Evolutionary conservation across 2,113 vertebrate genomes (phyloP).

Genomic region (Thamnaconus septentrionalis): DNA sequence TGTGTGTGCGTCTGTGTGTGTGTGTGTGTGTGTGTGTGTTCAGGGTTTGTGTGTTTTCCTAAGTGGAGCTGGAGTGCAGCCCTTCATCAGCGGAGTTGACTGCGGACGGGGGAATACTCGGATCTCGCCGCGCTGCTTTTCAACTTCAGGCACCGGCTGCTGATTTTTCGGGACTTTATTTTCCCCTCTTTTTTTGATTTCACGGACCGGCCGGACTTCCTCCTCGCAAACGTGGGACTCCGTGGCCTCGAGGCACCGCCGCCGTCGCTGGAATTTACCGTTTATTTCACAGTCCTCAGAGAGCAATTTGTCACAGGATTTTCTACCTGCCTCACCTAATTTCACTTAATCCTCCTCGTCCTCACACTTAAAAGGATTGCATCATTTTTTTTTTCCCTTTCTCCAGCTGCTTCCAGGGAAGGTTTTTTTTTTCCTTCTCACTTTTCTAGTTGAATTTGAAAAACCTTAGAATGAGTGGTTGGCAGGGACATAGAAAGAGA

Average conservation of each 20-base stretch:
- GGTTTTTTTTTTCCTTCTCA: neutral
- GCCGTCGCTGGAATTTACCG: conserved; percentile 33
- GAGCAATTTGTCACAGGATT: conserved; percentile 1
- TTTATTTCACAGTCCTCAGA: neutral
- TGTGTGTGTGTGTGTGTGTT: conserved; percentile 49
- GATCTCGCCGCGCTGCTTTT: conserved; percentile 43
- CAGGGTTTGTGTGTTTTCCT: conserved; percentile 55
- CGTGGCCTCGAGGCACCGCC: conserved; percentile 29
- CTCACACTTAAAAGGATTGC: neutral
- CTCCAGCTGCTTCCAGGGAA: conserved; percentile 2
- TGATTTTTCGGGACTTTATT: conserved; percentile 27
- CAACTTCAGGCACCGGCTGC: conserved; percentile 43
- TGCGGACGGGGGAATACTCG: conserved; percentile 51
- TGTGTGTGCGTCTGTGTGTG: conserved; percentile 47
- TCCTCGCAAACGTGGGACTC: conserved; percentile 34
- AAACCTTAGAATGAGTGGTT: conserved; percentile 9
- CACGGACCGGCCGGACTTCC: conserved; percentile 22
- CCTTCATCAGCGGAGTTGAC: conserved; percentile 57
- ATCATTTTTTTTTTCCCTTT: neutral
- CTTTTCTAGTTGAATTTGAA: conserved; percentile 6
- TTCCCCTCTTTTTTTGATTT: neutral
- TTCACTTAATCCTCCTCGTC: neutral
- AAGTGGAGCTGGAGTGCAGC: conserved; percentile 61
- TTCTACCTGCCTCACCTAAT: neutral
- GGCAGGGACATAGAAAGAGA: neutral